phyloP scores from a whole-genome alignment of 2,888 invertebrate genomes.

The Trissoscelio sp. region DNA sequence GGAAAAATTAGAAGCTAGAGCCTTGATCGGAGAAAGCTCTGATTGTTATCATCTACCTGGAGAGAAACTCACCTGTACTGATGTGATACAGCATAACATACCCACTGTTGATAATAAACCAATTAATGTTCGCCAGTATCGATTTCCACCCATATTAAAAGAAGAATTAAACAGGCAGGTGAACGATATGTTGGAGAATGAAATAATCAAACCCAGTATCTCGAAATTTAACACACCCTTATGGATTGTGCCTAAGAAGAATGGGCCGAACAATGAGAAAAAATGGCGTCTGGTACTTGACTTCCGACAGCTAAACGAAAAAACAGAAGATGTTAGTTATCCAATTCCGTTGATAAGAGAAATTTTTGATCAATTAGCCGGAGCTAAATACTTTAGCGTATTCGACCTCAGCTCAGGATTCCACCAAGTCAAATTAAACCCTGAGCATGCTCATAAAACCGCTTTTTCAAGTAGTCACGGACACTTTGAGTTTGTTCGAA shows the following conservation, averaged over 20 bases:
- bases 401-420: no score
- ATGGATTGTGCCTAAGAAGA: conserved; percentile 17
- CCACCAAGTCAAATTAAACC: background rate
- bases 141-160: conserved; percentile 5
- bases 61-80: background rate
- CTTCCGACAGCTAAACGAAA: conserved; percentile 3
- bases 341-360: no score
- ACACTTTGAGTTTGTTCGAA: background rate
- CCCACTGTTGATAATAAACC: background rate
- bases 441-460: background rate
- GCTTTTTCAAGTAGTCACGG: background rate
- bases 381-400: no score
- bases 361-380: no score
- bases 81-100: background rate
- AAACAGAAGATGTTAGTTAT: no score
- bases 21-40: background rate
- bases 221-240: conserved; percentile 6
- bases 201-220: no score
- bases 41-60: background rate
- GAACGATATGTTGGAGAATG: background rate
- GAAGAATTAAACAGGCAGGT: conserved; percentile 6
- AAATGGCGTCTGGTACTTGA: background rate
- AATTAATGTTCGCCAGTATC: conserved; percentile 1
- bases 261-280: no score
- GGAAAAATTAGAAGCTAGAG: no score